phyloP scores from a whole-genome alignment of 2,888 invertebrate species.

The Andrena camellia region DNA sequence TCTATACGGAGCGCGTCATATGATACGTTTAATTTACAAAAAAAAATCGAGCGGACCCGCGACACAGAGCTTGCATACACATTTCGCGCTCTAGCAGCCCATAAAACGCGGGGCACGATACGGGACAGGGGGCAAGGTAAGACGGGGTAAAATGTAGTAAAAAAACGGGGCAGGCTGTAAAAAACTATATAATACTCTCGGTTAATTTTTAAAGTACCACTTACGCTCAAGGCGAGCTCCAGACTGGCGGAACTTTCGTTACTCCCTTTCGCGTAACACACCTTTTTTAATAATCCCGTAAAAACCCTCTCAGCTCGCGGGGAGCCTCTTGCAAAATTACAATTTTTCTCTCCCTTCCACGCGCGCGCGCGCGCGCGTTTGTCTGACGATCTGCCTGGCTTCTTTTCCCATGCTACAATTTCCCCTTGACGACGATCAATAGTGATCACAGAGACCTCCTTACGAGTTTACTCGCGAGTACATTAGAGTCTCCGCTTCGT shows the following conservation, averaged over 20 bases:
- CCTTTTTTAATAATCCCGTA: conserved; percentile 68
- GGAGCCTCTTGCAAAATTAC: conserved; percentile 67
- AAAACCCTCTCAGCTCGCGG: conserved; percentile 63
- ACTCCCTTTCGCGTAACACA: conserved; percentile 42
- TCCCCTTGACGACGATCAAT: conserved; percentile 7
- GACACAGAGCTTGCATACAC: conserved; percentile 29
- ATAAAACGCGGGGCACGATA: conserved; percentile 63
- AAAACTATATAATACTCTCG: conserved; percentile 74
- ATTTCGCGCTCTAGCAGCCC: conserved; percentile 64
- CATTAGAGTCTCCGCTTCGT: no score
- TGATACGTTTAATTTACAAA: conserved; percentile 29
- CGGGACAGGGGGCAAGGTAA: conserved; percentile 44
- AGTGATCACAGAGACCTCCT: background rate
- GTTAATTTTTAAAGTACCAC: conserved; percentile 78
- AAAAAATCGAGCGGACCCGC: background rate
- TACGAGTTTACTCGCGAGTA: no score
- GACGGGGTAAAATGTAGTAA: no score
- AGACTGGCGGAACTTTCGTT: conserved; percentile 59
- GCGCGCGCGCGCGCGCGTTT: conserved; percentile 23
- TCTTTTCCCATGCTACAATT: background rate
- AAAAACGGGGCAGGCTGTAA: conserved; percentile 59
- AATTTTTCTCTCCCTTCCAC: conserved; percentile 54
- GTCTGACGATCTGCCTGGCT: conserved; percentile 63
- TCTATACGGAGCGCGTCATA: background rate
- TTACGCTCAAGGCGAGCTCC: conserved; percentile 63